Evolutionary conservation across 1,140 invertebrate species (phyloP).

Genomic region (Oedothorax gibbosus): DNA sequence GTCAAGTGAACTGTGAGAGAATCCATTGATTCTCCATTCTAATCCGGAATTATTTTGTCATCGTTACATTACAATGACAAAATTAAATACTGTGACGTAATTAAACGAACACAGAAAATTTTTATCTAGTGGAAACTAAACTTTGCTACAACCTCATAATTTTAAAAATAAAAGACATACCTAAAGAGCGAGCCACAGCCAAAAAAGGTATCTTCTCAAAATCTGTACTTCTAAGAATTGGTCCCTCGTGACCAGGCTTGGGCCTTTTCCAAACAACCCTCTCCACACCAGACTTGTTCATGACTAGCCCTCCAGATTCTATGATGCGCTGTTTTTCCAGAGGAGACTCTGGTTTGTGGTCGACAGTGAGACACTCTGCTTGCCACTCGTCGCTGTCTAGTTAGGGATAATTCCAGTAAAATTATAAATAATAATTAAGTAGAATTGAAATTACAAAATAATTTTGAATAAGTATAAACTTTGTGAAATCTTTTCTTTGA

Average conservation of each 20-base stretch:
- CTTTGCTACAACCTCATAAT: background rate
- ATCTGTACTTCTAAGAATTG: conserved; percentile 82
- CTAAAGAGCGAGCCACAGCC: conserved; percentile 92
- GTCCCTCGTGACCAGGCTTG: conserved; percentile 77
- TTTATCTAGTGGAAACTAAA: conserved; percentile 13
- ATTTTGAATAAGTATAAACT: background rate
- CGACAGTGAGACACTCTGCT: conserved; percentile 83
- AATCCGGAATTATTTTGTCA: too few species aligned
- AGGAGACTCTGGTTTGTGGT: conserved; percentile 94
- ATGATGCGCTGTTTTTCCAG: conserved; percentile 88
- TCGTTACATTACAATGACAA: too few species aligned
- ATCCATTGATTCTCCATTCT: too few species aligned
- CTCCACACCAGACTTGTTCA: conserved; percentile 88
- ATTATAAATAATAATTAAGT: too few species aligned
- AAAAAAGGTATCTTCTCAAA: conserved; percentile 97
- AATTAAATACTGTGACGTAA: too few species aligned
- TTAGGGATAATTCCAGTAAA: background rate
- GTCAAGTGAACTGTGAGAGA: too few species aligned
- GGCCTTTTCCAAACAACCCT: conserved; percentile 97
- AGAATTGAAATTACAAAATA: too few species aligned
- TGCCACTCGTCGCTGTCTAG: conserved; percentile 78
- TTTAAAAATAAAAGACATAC: conserved; percentile 67
- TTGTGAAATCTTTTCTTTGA: too few species aligned
- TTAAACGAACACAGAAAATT: background rate
- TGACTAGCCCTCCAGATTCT: conserved; percentile 82